Conservation (phyloP, 1,140 invertebrate species). For the Bombus fervidus region DNA sequence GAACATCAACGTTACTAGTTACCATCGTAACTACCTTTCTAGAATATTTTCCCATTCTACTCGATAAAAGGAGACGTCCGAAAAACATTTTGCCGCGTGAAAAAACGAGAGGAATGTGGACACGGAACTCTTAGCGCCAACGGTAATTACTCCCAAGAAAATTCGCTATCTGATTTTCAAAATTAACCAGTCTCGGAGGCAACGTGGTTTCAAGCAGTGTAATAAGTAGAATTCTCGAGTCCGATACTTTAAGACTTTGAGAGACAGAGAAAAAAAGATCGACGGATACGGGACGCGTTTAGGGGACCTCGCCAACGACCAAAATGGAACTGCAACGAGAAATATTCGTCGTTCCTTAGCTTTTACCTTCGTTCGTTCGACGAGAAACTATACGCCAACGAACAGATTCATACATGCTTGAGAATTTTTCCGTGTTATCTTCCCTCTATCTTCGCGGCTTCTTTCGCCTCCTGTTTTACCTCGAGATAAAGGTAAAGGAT, state of each 20-base stretch:
- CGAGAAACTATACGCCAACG: neutral
- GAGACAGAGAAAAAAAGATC: slow-evolving; percentile 34
- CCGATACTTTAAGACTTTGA: neutral
- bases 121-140: neutral
- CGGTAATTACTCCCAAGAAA: neutral
- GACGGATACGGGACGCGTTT: neutral
- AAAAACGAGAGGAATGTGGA: neutral
- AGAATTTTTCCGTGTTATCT: too few species aligned
- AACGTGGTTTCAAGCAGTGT: slow-evolving; percentile 30
- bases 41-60: too few species aligned
- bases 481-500: too few species aligned
- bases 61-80: neutral
- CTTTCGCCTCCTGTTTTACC: too few species aligned
- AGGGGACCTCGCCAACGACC: slow-evolving; percentile 32
- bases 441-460: too few species aligned
- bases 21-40: neutral
- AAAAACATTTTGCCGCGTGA: neutral
- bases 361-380: slow-evolving; percentile 7
- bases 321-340: slow-evolving; percentile 53
- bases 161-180: slow-evolving; percentile 6
- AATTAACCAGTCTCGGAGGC: slow-evolving; percentile 35
- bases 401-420: too few species aligned
- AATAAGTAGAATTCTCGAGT: slow-evolving; percentile 45
- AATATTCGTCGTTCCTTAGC: slow-evolving; percentile 1
- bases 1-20: too few species aligned